Percentiles rank a stretch among this genome's conserved stretches.
Evolutionary conservation across 2,888 invertebrate species (phyloP).

Genomic region (Atherix ibis): DNA sequence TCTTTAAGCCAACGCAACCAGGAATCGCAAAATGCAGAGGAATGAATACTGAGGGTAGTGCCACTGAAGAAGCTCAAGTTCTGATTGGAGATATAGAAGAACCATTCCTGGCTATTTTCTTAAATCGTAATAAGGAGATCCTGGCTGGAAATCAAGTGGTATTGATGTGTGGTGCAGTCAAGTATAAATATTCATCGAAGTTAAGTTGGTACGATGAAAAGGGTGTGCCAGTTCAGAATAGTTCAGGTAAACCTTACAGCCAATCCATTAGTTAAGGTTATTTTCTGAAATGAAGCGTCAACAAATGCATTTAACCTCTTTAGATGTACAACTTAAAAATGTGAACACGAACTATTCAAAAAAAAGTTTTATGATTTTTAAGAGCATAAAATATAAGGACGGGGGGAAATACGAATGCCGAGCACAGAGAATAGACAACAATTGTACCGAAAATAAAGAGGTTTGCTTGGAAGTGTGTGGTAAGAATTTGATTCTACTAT

Average conservation of each 20-base stretch:
- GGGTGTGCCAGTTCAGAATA: slow-evolving; percentile 18
- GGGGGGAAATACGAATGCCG: slow-evolving; percentile 32
- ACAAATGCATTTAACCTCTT: no score
- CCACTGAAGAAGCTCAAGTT: slow-evolving; percentile 19
- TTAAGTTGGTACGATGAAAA: slow-evolving; percentile 43
- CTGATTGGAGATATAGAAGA: slow-evolving; percentile 25
- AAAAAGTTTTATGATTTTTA: slow-evolving; percentile 24
- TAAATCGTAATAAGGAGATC: slow-evolving; percentile 27
- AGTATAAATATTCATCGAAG: slow-evolving; percentile 35
- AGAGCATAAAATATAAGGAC: slow-evolving; percentile 24
- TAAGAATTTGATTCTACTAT: slow-evolving; percentile 14
- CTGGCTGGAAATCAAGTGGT: slow-evolving; percentile 40
- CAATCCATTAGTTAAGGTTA: slow-evolving; percentile 9
- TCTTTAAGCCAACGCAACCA: slow-evolving; percentile 29
- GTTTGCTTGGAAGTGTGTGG: slow-evolving; percentile 28
- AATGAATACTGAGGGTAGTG: slow-evolving; percentile 26
- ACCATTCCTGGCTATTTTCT: slow-evolving; percentile 28
- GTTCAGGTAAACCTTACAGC: slow-evolving; percentile 14
- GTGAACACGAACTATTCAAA: slow-evolving; percentile 23
- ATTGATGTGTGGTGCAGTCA: slow-evolving; percentile 42
- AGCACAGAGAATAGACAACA: slow-evolving; percentile 17
- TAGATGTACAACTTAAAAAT: slow-evolving; percentile 16
- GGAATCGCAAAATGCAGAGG: slow-evolving; percentile 34
- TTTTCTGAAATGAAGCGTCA: no score
- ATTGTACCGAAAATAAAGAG: slow-evolving; percentile 19